These are phyloP conservation scores for Xerus rutilus DNA, from an alignment of 2,797 vertebrate genomes.

Conservation along the genomic window DNA sequence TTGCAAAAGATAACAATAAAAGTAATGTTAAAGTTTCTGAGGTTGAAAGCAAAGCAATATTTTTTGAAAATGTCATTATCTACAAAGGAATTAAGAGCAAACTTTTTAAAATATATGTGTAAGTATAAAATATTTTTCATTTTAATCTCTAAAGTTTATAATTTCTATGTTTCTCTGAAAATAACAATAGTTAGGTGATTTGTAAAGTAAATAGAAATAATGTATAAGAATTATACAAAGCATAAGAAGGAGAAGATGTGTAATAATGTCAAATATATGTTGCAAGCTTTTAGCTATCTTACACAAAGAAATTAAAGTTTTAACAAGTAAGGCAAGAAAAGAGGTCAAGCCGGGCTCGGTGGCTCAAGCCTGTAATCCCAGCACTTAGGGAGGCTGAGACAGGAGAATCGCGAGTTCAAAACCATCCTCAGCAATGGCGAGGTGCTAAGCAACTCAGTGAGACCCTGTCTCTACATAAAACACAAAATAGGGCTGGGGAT, in stretches of 20 bases:
- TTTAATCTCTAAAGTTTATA: background rate
- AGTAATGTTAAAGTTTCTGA: background rate
- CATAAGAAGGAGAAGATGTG: background rate
- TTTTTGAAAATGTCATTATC: background rate
- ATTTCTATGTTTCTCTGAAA: background rate
- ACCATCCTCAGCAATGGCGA: too few relatives aligned
- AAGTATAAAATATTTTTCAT: background rate
- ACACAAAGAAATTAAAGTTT: background rate
- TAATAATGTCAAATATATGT: background rate
- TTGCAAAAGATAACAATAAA: background rate
- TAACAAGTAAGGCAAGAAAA: background rate
- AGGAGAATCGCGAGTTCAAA: too few relatives aligned
- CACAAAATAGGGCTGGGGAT: too few relatives aligned
- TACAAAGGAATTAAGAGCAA: background rate
- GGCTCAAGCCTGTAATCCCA: too few relatives aligned
- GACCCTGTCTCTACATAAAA: too few relatives aligned
- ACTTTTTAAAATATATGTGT: background rate
- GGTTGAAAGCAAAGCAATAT: background rate
- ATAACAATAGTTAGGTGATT: background rate
- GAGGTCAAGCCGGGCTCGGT: too few relatives aligned
- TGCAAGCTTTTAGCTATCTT: background rate
- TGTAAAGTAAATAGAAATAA: background rate
- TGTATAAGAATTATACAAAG: background rate
- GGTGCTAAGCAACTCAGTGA: too few relatives aligned
- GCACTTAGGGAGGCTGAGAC: too few relatives aligned